Evolutionary conservation across 2,113 vertebrate species (phyloP), one percentile per base, ranked within the genome.

Genomic region (Edolisoma coerulescens): DNA sequence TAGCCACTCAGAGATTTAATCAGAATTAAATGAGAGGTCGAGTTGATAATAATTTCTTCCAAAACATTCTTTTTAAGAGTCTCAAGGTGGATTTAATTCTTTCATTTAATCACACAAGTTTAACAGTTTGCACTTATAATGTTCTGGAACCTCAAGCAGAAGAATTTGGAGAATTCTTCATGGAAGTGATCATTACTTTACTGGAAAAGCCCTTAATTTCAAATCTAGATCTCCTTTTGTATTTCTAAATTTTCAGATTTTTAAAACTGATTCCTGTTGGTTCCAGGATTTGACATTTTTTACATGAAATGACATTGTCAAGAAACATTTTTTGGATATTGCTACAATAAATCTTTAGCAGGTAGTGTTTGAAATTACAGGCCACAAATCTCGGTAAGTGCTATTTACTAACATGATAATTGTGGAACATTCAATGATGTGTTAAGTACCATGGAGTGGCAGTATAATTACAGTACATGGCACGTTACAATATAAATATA

Each of bases 401-500:
- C 93, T 97, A 96, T 97, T 97, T 97, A 96, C 95, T 96, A 97
- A 96, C 92, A 96, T 91, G 96, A 96, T 97, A 97, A 97, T 97
- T 97, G 97, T 95, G 90, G 92, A 95, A 96, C 97, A 94, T 96
- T 96, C 59, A 76, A 94, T 97, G 97, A 97, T 97, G 94, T 91
- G 95, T 96, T 97, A 97, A 97, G 95, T 97, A 96, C 96, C 96
- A 95, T 96, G 95, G 96, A 97, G 97, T 97, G 93, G 94, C 97
- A 97, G 96, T 97, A 93, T 97, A 97, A 97, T 97, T 97, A 97
- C 95, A 95, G 95, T 97, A 97, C 96, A 97, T 96, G 96, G 97
- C 96, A 94, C 39, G 82, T 96, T 97, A 96, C 96, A 97, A 97
- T 97, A 96, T 96, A 97, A 97, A 97, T 97, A 96, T 96, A 96